A percentile compares a stretch with the other conserved stretches of the same genome.
phyloP scores from a whole-genome alignment of 1,140 invertebrate species.

The Asbolus verrucosus region DNA sequence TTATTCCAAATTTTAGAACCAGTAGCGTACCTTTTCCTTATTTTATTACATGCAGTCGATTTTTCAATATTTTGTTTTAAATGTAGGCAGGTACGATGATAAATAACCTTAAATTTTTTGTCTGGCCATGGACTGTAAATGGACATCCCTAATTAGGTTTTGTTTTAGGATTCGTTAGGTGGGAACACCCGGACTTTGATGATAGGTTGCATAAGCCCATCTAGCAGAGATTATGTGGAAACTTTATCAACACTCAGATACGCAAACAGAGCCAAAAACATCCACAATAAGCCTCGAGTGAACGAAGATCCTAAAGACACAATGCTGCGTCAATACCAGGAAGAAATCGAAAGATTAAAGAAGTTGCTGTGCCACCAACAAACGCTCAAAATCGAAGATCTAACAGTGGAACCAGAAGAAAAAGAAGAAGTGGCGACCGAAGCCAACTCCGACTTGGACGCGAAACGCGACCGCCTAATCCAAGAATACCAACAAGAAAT shows the following conservation, averaged over 20 bases:
- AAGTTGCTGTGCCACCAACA: slow-evolving; percentile 71
- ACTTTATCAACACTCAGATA: slow-evolving; percentile 89
- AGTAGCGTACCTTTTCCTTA: no score
- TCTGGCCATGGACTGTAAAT: no score
- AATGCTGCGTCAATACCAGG: slow-evolving; percentile 87
- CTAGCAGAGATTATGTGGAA: slow-evolving; percentile 91
- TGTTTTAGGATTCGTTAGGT: slow-evolving; percentile 84
- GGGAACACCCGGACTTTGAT: slow-evolving; percentile 95
- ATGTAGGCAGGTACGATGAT: no score
- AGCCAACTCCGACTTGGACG: slow-evolving; percentile 59
- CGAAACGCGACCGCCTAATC: slow-evolving; percentile 60
- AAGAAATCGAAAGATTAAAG: slow-evolving; percentile 84
- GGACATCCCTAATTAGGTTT: no score
- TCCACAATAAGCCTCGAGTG: slow-evolving; percentile 91
- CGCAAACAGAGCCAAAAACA: slow-evolving; percentile 93
- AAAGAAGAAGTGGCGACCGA: slow-evolving; percentile 34
- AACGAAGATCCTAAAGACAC: slow-evolving; percentile 96
- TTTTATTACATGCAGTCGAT: no score
- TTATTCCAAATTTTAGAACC: no score
- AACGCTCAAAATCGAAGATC: slow-evolving; percentile 58
- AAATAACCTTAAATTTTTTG: no score
- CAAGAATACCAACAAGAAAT: slow-evolving; percentile 67
- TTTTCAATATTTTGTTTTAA: no score
- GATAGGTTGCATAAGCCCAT: slow-evolving; percentile 93
- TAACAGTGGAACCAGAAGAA: slow-evolving; percentile 44